phyloP scores from a whole-genome alignment of 30 jellyfish, hydroid and myxozoan species.

The Aurelia coerulea region DNA sequence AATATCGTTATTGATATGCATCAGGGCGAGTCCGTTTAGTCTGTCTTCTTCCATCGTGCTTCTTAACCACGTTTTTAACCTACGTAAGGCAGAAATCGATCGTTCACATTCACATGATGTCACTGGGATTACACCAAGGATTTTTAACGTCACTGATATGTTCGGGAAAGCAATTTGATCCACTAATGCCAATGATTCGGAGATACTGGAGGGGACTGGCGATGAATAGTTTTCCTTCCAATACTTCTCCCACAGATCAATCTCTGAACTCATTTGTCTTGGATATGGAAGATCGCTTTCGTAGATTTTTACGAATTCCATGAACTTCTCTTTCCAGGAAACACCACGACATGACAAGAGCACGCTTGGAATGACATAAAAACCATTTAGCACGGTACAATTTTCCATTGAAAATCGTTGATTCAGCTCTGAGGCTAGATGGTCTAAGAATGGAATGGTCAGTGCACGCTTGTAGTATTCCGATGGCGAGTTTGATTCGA shows the following conservation, averaged over 20 bases:
- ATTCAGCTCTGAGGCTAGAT: not conserved
- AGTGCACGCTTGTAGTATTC: slow-evolving; percentile 19
- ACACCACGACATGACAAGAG: not conserved
- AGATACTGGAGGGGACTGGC: not conserved
- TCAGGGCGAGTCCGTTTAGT: slow-evolving; percentile 24
- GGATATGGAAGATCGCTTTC: slow-evolving; percentile 20
- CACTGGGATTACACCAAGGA: slow-evolving; percentile 12
- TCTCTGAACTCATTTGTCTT: not conserved
- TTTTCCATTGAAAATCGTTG: slow-evolving; percentile 2
- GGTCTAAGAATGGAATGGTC: slow-evolving; percentile 7
- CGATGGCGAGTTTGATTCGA: not conserved
- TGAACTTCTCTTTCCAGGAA: slow-evolving; percentile 36
- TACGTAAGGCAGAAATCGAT: slow-evolving; percentile 12
- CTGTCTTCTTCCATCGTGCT: slow-evolving; percentile 27
- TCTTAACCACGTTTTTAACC: slow-evolving; percentile 19
- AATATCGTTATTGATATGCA: slow-evolving; percentile 38
- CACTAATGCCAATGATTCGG: slow-evolving; percentile 14
- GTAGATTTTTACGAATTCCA: not conserved
- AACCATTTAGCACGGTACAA: not conserved
- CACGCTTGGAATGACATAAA: slow-evolving; percentile 29
- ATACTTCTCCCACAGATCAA: no score
- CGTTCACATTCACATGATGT: slow-evolving; percentile 11
- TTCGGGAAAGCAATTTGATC: slow-evolving; percentile 23
- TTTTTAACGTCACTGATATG: slow-evolving; percentile 14
- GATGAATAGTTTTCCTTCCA: no score